Base-by-base conservation (phyloP, 2,113 vertebrate species). In the Apteryx mantelli region DNA sequence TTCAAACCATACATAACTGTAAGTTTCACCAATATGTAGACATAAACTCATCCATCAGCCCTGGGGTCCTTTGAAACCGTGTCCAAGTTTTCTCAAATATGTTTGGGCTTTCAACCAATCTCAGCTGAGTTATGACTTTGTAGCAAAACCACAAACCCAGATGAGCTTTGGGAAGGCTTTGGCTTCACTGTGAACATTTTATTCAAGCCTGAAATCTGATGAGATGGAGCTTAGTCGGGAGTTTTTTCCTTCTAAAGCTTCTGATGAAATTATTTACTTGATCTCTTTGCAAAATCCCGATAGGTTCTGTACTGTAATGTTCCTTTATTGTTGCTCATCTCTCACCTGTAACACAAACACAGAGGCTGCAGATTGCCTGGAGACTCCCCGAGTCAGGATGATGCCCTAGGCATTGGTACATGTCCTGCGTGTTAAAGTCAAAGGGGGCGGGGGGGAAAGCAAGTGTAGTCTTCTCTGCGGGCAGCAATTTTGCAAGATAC, bases 251-350 rank as follows among this genome's bases (percentile, higher is more conserved):
- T 96, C 84, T 73, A 64, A 91, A 87, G 34, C 44, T 95, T 65
- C 46, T 52, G 65, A 85, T 87, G 61, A 73, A 91, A 96, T 91
- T 93, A 94, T 85, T 91, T 94, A 85, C 66, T 81, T 48, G 70
- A 87, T 92, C 78, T 92, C 84, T 61, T 76, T 0, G 11, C 74
- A 71, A 81, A 86, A 55, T 91, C 70, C 91, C 92, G 48, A 3
- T 15, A 55, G 91, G 42, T 92, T 81, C 38, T 69, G 20, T 1
- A 7, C 61, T 64, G 69, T 28, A 75, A 71, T 19, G 52, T 71
- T 83, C 68, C 61, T 94, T 92, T 86, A 21, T 86, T 63, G 56
- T 79, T 85, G 74, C 74, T 92, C 69, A 22, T 92, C 74, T 92
- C 87, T 79, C 66, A 76, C 84, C 48, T 91, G 87, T 52, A 95